A percentile compares a stretch with the other conserved stretches of the same genome.
Conservation (phyloP, 2,888 invertebrate species). For the Pollenia labialis region DNA sequence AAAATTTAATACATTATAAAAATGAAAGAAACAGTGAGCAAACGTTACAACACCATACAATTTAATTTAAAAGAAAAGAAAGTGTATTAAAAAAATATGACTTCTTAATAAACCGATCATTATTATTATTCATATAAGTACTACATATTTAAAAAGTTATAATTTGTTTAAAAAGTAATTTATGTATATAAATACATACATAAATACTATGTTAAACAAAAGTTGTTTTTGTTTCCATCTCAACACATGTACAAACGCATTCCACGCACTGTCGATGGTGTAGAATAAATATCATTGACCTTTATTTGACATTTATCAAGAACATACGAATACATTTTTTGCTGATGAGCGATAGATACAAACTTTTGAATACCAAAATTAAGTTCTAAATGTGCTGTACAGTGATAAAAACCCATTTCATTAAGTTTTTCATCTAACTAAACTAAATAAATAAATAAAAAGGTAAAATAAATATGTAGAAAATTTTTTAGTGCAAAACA, state of each 20-base stretch:
- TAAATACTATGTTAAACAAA: background rate
- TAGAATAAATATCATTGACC: slow-evolving; percentile 80
- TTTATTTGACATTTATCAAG: slow-evolving; percentile 83
- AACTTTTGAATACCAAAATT: slow-evolving; percentile 38
- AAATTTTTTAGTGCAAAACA: background rate
- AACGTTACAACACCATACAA: background rate
- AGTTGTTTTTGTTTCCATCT: background rate
- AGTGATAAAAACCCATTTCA: background rate
- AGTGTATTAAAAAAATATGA: background rate
- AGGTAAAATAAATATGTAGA: slow-evolving; percentile 31
- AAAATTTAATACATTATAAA: slow-evolving; percentile 1
- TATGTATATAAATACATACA: background rate
- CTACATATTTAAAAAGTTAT: background rate
- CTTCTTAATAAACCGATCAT: background rate
- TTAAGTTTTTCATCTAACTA: slow-evolving; percentile 56
- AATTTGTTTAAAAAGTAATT: background rate
- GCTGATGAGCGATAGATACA: slow-evolving; percentile 61
- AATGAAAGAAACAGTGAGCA: background rate
- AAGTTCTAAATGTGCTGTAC: slow-evolving; percentile 22
- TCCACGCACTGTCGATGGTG: slow-evolving; percentile 29
- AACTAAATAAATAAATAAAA: slow-evolving; percentile 5
- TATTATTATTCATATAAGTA: background rate
- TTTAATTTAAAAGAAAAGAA: background rate
- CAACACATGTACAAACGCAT: slow-evolving; percentile 26
- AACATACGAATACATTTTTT: slow-evolving; percentile 49